These are phyloP conservation scores for Neopelma chrysocephalum DNA, from an alignment of 2,797 vertebrate genomes.

Conservation along the genomic window DNA sequence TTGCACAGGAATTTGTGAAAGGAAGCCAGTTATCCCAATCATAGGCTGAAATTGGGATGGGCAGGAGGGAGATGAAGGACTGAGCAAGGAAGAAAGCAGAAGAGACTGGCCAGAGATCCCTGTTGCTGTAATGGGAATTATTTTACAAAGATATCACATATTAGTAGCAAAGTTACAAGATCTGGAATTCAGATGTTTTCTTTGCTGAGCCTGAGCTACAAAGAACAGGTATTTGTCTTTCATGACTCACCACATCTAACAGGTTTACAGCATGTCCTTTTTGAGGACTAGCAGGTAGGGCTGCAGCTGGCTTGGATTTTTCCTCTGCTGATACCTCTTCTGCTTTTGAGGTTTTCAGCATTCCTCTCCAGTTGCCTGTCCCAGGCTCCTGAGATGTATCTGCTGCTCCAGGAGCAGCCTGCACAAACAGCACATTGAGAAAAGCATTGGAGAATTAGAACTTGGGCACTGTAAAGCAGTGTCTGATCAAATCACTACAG, in stretches of 20 bases:
- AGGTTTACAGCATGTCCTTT: slow-evolving; percentile 93
- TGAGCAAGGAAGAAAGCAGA: not conserved
- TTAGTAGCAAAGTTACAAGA: not conserved
- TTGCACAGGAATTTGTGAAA: not conserved
- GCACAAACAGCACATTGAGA: slow-evolving; percentile 41
- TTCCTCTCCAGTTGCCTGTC: slow-evolving; percentile 92
- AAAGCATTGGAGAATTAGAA: not conserved
- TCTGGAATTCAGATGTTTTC: not conserved
- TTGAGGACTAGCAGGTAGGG: slow-evolving; percentile 83
- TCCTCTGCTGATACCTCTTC: slow-evolving; percentile 84
- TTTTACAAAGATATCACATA: not conserved
- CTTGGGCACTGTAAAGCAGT: not conserved
- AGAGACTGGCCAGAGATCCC: not conserved
- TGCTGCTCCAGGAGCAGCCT: slow-evolving; percentile 68
- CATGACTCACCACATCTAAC: slow-evolving; percentile 89
- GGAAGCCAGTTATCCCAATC: not conserved
- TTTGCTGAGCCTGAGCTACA: not conserved
- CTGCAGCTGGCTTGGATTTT: slow-evolving; percentile 69
- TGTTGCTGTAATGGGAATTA: not conserved
- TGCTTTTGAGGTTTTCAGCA: slow-evolving; percentile 87
- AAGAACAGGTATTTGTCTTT: not conserved
- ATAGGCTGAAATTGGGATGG: not conserved
- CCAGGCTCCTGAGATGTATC: slow-evolving; percentile 83
- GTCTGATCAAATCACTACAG: not conserved
- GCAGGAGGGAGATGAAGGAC: not conserved